Evolutionary conservation across 2,113 vertebrate species (phyloP).

Genomic region (Poecilia latipinna): DNA sequence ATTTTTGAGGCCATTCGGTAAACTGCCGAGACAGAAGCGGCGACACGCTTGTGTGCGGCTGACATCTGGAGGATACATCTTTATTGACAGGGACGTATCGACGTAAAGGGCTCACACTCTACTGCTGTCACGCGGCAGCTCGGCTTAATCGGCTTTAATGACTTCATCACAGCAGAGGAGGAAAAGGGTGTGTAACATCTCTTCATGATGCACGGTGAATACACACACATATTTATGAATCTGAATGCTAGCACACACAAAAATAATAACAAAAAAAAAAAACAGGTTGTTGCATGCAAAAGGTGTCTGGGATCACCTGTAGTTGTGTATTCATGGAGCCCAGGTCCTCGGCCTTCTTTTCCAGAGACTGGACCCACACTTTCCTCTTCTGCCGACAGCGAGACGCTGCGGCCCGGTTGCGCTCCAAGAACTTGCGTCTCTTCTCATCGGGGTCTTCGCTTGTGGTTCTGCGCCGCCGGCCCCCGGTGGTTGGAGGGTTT

Average conservation of each 20-base stretch:
- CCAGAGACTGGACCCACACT: constrained; percentile 97
- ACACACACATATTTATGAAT: constrained; percentile 28
- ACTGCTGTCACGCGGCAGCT: constrained; percentile 78
- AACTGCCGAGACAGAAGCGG: constrained; percentile 81
- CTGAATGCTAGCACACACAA: neutral
- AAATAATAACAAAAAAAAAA: neutral
- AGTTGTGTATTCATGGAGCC: constrained; percentile 91
- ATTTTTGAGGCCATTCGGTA: constrained; percentile 83
- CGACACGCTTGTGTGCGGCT: constrained; percentile 83
- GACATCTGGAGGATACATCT: constrained; percentile 88
- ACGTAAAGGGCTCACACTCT: constrained; percentile 72
- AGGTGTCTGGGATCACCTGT: constrained; percentile 82
- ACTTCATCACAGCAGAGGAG: constrained; percentile 80
- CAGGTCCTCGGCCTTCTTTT: constrained; percentile 95
- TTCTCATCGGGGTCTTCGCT: constrained; percentile 98
- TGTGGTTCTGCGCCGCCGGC: constrained; percentile 92
- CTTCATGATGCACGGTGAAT: constrained; percentile 18
- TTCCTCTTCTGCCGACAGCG: constrained; percentile 97
- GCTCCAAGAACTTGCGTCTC: constrained; percentile 95
- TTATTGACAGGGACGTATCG: constrained; percentile 85
- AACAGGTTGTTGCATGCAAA: constrained; percentile 10
- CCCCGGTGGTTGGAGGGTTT: constrained; percentile 91
- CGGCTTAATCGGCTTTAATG: constrained; percentile 83
- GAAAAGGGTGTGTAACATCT: constrained; percentile 51
- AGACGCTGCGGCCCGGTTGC: constrained; percentile 94